Percentiles rank a stretch among this genome's conserved stretches.
Evolutionary conservation across 2,797 vertebrate species (phyloP).

Genomic region (Eidolon dupreanum): DNA sequence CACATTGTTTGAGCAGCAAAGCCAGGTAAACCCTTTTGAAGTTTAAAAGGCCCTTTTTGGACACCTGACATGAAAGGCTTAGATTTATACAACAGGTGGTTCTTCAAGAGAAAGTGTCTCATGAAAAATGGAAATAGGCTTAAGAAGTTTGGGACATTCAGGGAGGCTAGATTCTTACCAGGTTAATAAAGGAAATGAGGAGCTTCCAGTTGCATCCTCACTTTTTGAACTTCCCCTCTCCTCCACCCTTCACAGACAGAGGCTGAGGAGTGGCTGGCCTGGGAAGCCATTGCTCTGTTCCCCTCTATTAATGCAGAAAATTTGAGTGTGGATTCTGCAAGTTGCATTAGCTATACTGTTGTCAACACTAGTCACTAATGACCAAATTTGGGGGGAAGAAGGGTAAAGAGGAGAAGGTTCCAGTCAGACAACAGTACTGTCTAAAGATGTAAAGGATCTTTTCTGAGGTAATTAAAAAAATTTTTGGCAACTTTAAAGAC

Average conservation of each 20-base stretch:
- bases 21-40: background rate
- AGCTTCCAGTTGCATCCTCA: background rate
- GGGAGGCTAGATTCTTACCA: background rate
- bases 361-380: constrained; percentile 38
- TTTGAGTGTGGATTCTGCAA: background rate
- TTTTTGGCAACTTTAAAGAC: constrained; percentile 64
- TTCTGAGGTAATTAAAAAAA: constrained; percentile 66
- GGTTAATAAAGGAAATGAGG: background rate
- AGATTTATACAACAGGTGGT: constrained; percentile 28
- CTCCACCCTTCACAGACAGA: background rate
- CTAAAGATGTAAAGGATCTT: constrained; percentile 58
- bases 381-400: background rate
- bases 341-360: background rate
- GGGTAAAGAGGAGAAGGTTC: background rate
- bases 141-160: background rate
- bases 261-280: background rate
- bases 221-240: background rate
- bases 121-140: background rate
- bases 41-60: background rate
- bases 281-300: background rate
- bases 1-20: background rate
- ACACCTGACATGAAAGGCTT: background rate
- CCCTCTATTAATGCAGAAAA: background rate
- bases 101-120: background rate
- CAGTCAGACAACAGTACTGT: constrained; percentile 44